Percentiles rank a stretch among this genome's conserved stretches.
These are phyloP conservation scores for Gallinago stenura DNA, from an alignment of 2,797 vertebrate species.

Conservation along the genomic window DNA sequence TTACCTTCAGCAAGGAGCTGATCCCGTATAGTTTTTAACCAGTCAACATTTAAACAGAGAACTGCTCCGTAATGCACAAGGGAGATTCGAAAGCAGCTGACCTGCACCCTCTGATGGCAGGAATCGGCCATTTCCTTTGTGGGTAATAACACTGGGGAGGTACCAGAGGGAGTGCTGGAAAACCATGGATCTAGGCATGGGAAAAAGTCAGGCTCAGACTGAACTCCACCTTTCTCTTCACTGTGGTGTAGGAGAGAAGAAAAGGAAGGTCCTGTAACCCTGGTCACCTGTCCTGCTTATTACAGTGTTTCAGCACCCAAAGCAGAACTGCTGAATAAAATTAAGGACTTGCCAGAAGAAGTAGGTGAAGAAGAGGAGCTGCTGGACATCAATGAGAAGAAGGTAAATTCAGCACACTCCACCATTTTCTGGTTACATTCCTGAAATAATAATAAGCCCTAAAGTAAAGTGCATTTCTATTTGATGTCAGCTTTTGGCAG, in stretches of 20 bases:
- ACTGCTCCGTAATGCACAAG: neutral
- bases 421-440: neutral
- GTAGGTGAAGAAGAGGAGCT: slow-evolving; percentile 79
- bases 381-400: slow-evolving; percentile 84
- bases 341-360: slow-evolving; percentile 79
- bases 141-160: neutral
- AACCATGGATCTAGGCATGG: neutral
- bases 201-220: neutral
- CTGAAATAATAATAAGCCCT: neutral
- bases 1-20: neutral
- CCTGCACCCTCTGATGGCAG: slow-evolving; percentile 53
- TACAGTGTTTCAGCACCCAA: slow-evolving; percentile 81
- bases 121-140: neutral
- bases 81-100: neutral
- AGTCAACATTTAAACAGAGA: neutral
- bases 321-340: slow-evolving; percentile 76
- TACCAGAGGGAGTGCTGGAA: neutral
- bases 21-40: neutral
- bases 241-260: slow-evolving; percentile 78
- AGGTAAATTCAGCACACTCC: slow-evolving; percentile 76
- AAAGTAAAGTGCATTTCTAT: neutral
- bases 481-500: neutral
- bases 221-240: neutral
- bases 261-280: slow-evolving; percentile 38
- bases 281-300: slow-evolving; percentile 76